These are phyloP conservation scores for Ammospiza caudacuta DNA, from an alignment of 2,113 vertebrate genomes.

Conservation along the genomic window DNA sequence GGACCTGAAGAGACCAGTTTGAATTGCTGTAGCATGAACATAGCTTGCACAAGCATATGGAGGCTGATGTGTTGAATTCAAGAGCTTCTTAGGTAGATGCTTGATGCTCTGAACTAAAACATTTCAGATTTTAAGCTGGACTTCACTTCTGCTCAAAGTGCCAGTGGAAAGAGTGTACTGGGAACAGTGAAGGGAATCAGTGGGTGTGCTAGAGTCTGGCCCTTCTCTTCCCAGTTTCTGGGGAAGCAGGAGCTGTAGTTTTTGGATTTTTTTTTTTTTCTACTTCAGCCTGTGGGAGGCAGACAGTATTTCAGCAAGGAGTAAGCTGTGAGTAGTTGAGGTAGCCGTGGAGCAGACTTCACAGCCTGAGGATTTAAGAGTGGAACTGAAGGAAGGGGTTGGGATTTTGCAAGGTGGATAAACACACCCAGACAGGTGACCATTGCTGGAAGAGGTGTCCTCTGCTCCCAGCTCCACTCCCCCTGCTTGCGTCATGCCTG, in stretches of 20 bases:
- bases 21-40: background rate
- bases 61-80: background rate
- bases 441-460: background rate
- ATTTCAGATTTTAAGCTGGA: background rate
- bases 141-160: background rate
- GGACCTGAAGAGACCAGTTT: background rate
- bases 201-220: background rate
- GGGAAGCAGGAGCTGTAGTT: background rate
- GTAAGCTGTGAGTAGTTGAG: background rate
- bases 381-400: background rate
- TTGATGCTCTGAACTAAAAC: background rate
- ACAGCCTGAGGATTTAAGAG: background rate
- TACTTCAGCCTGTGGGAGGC: background rate
- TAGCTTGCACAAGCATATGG: background rate
- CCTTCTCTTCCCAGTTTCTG: background rate
- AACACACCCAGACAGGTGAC: accelerated
- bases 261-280: background rate
- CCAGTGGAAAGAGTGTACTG: background rate
- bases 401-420: background rate
- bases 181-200: background rate
- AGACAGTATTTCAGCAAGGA: background rate
- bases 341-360: background rate
- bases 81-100: background rate
- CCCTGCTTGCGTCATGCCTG: accelerated
- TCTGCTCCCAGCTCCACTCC: background rate